Conservation (phyloP, 2,797 vertebrate genomes). For the Peromyscus attwateri region DNA sequence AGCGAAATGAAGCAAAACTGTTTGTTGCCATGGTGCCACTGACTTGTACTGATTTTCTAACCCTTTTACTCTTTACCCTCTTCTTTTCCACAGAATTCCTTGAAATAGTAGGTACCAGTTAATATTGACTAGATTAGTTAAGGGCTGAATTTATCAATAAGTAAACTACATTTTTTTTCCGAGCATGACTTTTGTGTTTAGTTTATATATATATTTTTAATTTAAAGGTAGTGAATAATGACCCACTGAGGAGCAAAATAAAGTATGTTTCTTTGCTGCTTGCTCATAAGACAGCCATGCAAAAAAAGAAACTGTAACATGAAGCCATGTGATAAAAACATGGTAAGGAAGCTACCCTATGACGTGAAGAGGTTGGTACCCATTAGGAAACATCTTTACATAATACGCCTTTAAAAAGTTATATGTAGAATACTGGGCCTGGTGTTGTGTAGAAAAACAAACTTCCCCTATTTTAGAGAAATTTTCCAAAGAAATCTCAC, state of each 20-base stretch:
- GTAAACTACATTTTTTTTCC: neutral
- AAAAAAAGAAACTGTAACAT: neutral
- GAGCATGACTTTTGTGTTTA: neutral
- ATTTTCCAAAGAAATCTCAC: neutral
- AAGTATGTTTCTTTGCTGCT: neutral
- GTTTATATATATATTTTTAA: neutral
- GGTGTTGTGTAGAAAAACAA: constrained; percentile 20
- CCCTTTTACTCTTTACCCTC: neutral
- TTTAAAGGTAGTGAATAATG: neutral
- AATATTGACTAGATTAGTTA: neutral
- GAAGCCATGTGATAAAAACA: neutral
- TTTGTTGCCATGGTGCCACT: neutral
- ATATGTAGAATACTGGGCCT: neutral
- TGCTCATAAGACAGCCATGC: neutral
- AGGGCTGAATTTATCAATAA: neutral
- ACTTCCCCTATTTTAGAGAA: constrained; percentile 36
- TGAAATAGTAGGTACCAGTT: neutral
- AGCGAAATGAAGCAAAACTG: neutral
- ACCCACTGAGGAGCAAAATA: neutral
- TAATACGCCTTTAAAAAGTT: neutral
- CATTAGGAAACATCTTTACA: neutral
- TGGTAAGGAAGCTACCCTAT: neutral
- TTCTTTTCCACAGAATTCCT: neutral
- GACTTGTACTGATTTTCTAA: neutral
- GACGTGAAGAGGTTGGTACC: neutral